Evolutionary conservation across 2,888 invertebrate species (phyloP), one percentile per base, ranked within the genome.

Genomic region (Xestia ashworthii): DNA sequence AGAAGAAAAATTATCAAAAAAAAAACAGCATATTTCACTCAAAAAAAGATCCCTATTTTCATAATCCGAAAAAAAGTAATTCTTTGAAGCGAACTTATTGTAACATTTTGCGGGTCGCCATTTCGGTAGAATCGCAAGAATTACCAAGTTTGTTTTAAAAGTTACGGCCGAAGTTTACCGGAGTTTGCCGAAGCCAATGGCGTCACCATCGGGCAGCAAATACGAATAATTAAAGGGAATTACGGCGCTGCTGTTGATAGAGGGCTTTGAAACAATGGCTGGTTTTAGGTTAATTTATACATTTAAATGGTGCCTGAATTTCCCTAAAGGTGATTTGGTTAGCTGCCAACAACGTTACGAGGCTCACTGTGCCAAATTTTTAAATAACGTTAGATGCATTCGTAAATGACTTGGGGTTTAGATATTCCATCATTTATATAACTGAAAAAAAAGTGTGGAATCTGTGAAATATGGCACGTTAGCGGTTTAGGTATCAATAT

Each of bases 181-280:
- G 55, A 62, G 68, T 82, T 78, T 46, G 41, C 50, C 72, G 48
- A 66, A 65, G 70, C 50, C 73, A 44, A 60, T 76, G 74, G 46
- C 80, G 85, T 81, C 76, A 58, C 71, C 46, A 76, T 73, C 71
- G 64, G 25, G 32, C 78, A 79, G 85, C 78, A 89, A 87, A 87
- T 72, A 74, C 55, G 78, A 87, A 87, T 89, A 89, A 87, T 89
- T 79, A 78, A 79, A 76, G 78, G 67, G 67, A 87, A 85, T 81
- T 77, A 76, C 44, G 38, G 14, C 8, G 32, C 58, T 74, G 50
- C 44, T 25, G 68, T 74, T 80, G 68, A 73, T 71, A 22, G 25
- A 50, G 38, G n/a, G 44, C 69, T 71, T 48, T 3, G 41, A 65
- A 77, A 76, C 66, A 76, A 76, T 66, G 67, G 46, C 16, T 14